Evolutionary conservation across 2,113 vertebrate genomes (phyloP).

Genomic region (Phoenicopterus ruber): DNA sequence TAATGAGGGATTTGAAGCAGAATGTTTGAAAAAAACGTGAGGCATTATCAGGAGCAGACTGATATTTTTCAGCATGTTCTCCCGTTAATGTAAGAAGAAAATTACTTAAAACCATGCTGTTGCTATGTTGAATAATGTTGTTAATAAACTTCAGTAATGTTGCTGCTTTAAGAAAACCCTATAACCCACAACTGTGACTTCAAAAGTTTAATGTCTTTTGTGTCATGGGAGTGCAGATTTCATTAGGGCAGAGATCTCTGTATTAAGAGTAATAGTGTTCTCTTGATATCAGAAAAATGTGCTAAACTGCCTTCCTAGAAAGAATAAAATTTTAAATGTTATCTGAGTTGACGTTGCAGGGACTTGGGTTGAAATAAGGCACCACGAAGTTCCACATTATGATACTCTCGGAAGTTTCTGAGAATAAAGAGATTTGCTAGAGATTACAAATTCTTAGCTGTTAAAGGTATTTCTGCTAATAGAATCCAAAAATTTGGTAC

Average conservation of each 20-base stretch:
- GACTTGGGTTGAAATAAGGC: neutral
- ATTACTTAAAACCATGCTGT: neutral
- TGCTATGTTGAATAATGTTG: neutral
- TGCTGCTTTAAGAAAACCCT: neutral
- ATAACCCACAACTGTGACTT: neutral
- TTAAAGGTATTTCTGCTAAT: neutral
- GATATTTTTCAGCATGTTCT: neutral
- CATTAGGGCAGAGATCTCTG: neutral
- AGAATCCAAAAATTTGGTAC: neutral
- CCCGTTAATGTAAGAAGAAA: neutral
- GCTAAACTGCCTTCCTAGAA: neutral
- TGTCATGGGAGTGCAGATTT: neutral
- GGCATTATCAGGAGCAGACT: neutral
- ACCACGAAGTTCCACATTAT: neutral
- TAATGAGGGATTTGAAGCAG: neutral
- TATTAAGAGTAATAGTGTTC: neutral
- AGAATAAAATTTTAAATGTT: neutral
- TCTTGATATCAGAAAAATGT: neutral
- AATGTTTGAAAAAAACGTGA: neutral
- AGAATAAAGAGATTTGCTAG: neutral
- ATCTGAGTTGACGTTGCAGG: neutral
- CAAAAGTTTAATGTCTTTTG: neutral
- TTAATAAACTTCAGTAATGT: neutral
- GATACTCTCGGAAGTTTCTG: neutral
- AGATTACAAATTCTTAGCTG: neutral